A percentile compares a stretch with the other conserved stretches of the same genome.
phyloP scores from a whole-genome alignment of 2,888 invertebrate species.

The Acrocyrtus sp. region DNA sequence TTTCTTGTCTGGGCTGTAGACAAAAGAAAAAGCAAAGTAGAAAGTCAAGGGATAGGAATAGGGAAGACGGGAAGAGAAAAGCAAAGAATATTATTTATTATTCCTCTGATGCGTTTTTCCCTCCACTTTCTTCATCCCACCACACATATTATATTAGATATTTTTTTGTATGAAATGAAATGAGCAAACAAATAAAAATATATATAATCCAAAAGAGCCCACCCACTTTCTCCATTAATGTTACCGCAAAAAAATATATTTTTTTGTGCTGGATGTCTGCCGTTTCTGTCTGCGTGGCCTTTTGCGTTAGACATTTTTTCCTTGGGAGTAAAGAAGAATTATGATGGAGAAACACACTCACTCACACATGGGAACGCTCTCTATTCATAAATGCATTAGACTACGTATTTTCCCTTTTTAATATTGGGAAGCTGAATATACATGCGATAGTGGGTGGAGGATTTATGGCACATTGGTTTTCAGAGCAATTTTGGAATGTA shows the following conservation, averaged over 20 bases:
- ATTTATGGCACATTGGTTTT: too few species aligned
- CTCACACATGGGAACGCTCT: too few species aligned
- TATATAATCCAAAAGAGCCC: slow-evolving; percentile 57
- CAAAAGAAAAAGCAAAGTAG: slow-evolving; percentile 27
- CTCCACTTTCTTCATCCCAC: slow-evolving; percentile 52
- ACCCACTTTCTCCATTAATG: slow-evolving; percentile 50
- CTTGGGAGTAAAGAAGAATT: too few species aligned
- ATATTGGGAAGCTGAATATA: too few species aligned
- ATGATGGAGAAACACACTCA: slow-evolving; percentile 9
- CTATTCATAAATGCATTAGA: too few species aligned
- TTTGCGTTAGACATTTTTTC: too few species aligned
- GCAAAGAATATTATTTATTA: slow-evolving; percentile 40
- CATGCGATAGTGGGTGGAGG: too few species aligned
- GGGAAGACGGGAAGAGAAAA: background rate
- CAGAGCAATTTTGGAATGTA: too few species aligned
- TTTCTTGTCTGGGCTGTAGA: background rate
- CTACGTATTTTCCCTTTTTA: too few species aligned
- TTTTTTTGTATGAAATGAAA: slow-evolving; percentile 58
- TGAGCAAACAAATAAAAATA: slow-evolving; percentile 60
- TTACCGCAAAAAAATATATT: slow-evolving; percentile 14
- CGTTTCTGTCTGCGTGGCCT: too few species aligned
- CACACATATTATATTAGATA: too few species aligned
- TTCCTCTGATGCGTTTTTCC: slow-evolving; percentile 37
- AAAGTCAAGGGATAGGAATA: background rate
- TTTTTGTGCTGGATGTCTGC: slow-evolving; percentile 1